Evolutionary conservation across 2,888 invertebrate genomes (phyloP), one percentile per base, ranked within the genome.

Genomic region (Hanleya hanleyi): DNA sequence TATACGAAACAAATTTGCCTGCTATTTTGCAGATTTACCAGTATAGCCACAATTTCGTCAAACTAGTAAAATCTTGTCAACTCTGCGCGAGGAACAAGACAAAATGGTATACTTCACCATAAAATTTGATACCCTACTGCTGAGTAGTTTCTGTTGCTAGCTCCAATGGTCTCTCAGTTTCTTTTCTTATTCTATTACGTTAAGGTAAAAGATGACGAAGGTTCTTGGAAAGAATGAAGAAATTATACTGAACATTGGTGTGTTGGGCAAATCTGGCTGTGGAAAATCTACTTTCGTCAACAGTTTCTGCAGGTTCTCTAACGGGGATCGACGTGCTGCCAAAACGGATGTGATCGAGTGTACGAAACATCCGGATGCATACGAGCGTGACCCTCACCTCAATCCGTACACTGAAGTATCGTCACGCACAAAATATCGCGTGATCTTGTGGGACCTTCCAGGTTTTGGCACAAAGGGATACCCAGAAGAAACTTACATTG

Each of bases 271-370:
- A 18, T 65, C 70, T 41, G 76, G 76, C 38, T n/a, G 33, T 29
- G 76, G 76, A 3, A 76, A 74, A 49, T 76, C 76, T 2, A 67
- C 49, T n/a, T 73, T 74, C 41, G 74, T 76, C 38, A 77, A 77
- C 37, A 67, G 68, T 6, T 62, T 68, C 49, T 37, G 71, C 1
- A 62, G 65, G 26, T 26, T 77, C 1, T 41, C 67, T 3, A 29
- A 33, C 15, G 57, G 22, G 9, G 72, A 74, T 15, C 33, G 64
- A 1, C 50, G 67, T n/a, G 67, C 62, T n/a, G 77, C 77, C 15
- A 22, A 35, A 33, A 69, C 62, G 3, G 72, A 49, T 61, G 72
- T 70, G 7, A 61, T 65, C 4, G 74, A 77, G 50, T 65, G 68
- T 33, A 77, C 77, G 2, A 41, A 9, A 32, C 5, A 9, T 1